Conservation (phyloP, 1,140 invertebrate species). For the Apis dorsata region DNA sequence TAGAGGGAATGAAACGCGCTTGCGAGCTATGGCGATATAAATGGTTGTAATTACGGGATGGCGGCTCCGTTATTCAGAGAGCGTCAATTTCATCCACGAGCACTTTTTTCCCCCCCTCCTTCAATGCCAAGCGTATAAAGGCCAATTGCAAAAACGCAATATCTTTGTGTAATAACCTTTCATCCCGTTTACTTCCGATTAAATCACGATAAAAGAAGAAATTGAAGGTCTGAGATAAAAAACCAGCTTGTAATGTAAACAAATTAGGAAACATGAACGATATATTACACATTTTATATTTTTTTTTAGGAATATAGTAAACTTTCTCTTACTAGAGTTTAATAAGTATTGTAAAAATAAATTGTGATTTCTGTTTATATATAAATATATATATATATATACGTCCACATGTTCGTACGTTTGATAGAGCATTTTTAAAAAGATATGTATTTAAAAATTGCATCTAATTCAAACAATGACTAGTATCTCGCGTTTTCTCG, state of each 20-base stretch:
- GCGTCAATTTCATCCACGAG: background rate
- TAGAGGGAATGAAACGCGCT: background rate
- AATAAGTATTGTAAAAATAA: too few species aligned
- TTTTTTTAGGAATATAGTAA: too few species aligned
- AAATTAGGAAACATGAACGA: background rate
- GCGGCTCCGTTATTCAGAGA: background rate
- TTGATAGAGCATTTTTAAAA: too few species aligned
- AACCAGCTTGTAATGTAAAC: background rate
- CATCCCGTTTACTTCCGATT: background rate
- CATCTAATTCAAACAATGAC: conserved; percentile 11
- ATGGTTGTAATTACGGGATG: conserved; percentile 19
- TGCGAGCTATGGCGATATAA: background rate
- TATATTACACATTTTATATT: background rate
- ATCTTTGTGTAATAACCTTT: background rate
- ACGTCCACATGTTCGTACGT: too few species aligned
- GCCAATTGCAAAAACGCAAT: conserved; percentile 15
- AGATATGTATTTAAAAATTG: background rate
- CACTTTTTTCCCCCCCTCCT: background rate
- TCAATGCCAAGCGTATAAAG: background rate
- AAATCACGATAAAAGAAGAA: background rate
- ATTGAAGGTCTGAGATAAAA: background rate
- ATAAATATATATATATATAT: too few species aligned
- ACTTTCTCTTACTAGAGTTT: too few species aligned
- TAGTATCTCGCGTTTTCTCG: background rate
- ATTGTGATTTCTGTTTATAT: too few species aligned